Base-by-base conservation (phyloP, 2,113 vertebrate genomes). In the Ascaphus truei region DNA sequence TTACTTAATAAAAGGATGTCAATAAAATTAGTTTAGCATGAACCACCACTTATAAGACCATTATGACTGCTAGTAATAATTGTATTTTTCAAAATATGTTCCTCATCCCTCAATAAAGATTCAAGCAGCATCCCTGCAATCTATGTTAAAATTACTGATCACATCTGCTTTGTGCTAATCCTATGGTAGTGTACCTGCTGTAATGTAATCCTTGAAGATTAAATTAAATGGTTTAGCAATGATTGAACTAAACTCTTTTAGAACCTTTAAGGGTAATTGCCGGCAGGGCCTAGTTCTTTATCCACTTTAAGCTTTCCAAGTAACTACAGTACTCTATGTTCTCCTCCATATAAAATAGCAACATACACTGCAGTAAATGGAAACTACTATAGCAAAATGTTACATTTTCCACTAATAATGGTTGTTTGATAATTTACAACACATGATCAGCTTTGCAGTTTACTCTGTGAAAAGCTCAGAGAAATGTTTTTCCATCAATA, bases 221-320 rank as follows among this genome's bases (percentile, higher is more conserved):
- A 68, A 23, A 34, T 68, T 41, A 57, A 57, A 57, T 57, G 13
- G 34, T 57, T 37, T 56, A 57, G 37, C 16, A 57, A 57, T 47
- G 25, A 57, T 13, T 68, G 29, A 58, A 45, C 52, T 68, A 57
- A 33, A 20, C 64, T 57, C 27, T 27, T 57, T 68, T 33, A 68
- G 29, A 57, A 45, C 51, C 39, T 45, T 57, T 57, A 47, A 68
- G 37, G 37, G 52, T 68, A 26, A 47, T 25, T 57, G 29, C 51
- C 51, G 57, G 64, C 52, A 68, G 39, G 37, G 52, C 16, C 29
- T 47, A 26, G 11, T 31, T 66, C 63, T 66, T 55, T 55, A 55
- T 66, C 34, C 34, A 30, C 7, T 18, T 3, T 3, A 3, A 22
- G 34, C 50, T 53, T 56, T 55, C 36, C 13, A 65, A 53, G 47